Base-by-base conservation (phyloP, 2,888 invertebrate genomes). In the Fragum whitleyi region DNA sequence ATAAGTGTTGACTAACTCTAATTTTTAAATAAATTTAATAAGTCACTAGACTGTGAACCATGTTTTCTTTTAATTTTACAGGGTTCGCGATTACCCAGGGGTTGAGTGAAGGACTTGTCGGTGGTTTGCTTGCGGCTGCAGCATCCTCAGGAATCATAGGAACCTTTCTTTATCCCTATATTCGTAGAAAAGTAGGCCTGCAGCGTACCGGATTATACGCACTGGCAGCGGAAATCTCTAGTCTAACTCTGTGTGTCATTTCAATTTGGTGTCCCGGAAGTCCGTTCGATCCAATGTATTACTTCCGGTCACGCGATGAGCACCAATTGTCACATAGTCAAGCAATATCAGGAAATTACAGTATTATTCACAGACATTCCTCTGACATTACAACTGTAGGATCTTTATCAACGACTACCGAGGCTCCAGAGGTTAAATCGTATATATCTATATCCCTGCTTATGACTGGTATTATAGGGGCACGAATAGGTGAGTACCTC, bases 241-340 rank as follows among this genome's bases (percentile, higher is more conserved):
- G 93, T 72, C 89, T 95, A 19, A 86, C 91, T 0, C 78, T 94
- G 9, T 94, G 94, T 87, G 93, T 93, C 7, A 77, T 90, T 0
- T 93, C 95, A 1, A 90, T 95, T 16, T 94, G 94, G 92, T 89
- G 93, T 57, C 94, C 94, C 2, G 95, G 95, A 42, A 94, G 94
- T 81, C 94, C 94, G 2, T 95, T 95, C 86, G 91, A 94, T 62
- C 80, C 81, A 7, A 42, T 57, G 7, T 81, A 81, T 36, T 78
- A 73, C 67, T 47, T 73, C 23, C 53, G 70, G 32, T 69, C 75
- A 65, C 55, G 23, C 21, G 36, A 32, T 36, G 23, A 9, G 6
- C 7, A 14, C 14, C 6, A 9, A 14, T 1, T 0, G 51, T 53
- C 3, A 26, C 19, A 21, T 16, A 9, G n/a, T 1, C n/a, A 9